Percentiles rank a stretch among this genome's conserved stretches.
Evolutionary conservation across 1,140 invertebrate genomes (phyloP).

Genomic region (Magallana ariakensis): DNA sequence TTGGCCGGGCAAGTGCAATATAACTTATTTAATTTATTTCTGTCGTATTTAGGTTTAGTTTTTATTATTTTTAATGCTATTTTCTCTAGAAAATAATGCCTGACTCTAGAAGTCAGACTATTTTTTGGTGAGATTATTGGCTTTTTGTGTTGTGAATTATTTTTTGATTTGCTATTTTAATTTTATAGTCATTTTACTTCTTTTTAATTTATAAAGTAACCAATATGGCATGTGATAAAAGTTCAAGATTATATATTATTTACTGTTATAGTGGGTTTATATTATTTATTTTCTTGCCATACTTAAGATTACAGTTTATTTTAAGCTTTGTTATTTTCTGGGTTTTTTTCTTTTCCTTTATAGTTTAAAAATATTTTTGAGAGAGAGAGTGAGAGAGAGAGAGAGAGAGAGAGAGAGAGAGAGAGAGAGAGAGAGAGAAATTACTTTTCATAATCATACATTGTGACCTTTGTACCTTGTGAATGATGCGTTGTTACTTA

Average conservation of each 20-base stretch:
- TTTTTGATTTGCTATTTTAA: neutral
- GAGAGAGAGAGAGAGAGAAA: neutral
- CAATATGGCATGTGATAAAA: too few relatives aligned
- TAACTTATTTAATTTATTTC: conserved; percentile 12
- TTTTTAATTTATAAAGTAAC: neutral
- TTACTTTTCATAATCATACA: neutral
- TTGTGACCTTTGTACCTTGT: conserved; percentile 3
- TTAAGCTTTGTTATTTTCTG: neutral
- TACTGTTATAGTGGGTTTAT: too few relatives aligned
- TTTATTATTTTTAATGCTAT: neutral
- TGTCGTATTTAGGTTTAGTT: neutral
- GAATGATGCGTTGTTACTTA: conserved; percentile 25
- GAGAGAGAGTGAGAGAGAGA: conserved; percentile 16
- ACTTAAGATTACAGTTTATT: neutral
- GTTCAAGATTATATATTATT: too few relatives aligned
- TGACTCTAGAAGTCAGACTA: too few relatives aligned
- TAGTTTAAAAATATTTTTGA: neutral
- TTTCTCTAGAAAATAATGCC: too few relatives aligned
- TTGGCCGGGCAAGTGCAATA: conserved; percentile 27
- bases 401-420: conserved; percentile 10
- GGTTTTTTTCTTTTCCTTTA: neutral
- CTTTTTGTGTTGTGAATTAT: neutral
- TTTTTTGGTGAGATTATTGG: too few relatives aligned
- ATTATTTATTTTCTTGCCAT: too few relatives aligned
- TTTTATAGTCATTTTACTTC: neutral